Evolutionary conservation across 2,113 vertebrate genomes (phyloP).

Genomic region (Nyctereutes procyonoides): DNA sequence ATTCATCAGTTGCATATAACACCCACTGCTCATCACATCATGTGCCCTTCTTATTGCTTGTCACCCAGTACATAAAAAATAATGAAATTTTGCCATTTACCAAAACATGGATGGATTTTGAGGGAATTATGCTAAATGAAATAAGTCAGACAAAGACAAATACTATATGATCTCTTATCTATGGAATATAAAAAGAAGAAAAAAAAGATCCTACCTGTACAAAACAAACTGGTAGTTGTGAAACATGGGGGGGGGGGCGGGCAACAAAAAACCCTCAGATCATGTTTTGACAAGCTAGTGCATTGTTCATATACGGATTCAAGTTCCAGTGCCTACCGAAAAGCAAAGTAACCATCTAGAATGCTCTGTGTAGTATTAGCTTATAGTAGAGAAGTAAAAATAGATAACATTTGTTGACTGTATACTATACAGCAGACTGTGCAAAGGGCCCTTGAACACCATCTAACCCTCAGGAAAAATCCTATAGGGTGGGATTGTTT

Average conservation of each 20-base stretch:
- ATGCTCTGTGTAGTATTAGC: neutral
- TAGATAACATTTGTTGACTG: neutral
- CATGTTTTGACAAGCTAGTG: neutral
- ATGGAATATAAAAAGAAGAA: neutral
- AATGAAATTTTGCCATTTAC: neutral
- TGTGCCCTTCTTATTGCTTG: neutral
- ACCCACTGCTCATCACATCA: neutral
- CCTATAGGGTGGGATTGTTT: rapidly evolving
- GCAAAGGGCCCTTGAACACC: neutral
- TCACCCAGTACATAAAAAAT: neutral
- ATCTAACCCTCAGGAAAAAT: neutral
- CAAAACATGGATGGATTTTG: neutral
- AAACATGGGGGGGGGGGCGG: no score
- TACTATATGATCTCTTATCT: neutral
- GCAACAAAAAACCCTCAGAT: neutral
- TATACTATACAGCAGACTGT: neutral
- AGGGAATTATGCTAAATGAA: neutral
- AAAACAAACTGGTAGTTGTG: neutral
- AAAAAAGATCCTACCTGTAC: neutral
- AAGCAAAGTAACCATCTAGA: neutral
- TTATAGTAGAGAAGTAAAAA: neutral
- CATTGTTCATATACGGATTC: neutral
- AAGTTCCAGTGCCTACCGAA: neutral
- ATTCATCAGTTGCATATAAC: neutral
- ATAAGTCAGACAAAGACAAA: neutral